These are phyloP conservation scores for Hirtodrosophila confusa DNA, from an alignment of 2,888 invertebrate species.

Conservation along the genomic window DNA sequence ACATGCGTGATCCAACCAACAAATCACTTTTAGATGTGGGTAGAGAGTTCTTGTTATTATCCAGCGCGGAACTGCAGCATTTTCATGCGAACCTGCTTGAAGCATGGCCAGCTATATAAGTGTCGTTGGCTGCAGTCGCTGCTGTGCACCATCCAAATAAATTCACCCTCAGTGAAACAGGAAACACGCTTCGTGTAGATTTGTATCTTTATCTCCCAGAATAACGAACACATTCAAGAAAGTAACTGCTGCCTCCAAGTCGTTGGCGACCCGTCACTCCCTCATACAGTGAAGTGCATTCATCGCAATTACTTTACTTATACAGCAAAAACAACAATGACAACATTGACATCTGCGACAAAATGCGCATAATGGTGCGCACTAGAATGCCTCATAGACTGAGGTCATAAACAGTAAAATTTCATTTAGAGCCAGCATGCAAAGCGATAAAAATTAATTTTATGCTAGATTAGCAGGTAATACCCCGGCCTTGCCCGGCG, in stretches of 20 bases:
- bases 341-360: conserved; percentile 26
- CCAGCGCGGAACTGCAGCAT: conserved; percentile 40
- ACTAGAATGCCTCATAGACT: conserved; percentile 10
- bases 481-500: too few species aligned
- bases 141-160: conserved; percentile 79
- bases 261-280: conserved; percentile 45
- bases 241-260: conserved; percentile 59
- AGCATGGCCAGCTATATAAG: conserved; percentile 52
- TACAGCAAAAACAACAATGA: conserved; percentile 41
- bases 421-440: too few species aligned
- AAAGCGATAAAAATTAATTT: too few species aligned
- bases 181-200: conserved; percentile 79
- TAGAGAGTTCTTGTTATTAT: conserved; percentile 63
- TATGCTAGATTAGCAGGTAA: too few species aligned
- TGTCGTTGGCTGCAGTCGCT: conserved; percentile 48
- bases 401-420: too few species aligned
- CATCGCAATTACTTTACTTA: conserved; percentile 78
- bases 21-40: conserved; percentile 73
- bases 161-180: conserved; percentile 80
- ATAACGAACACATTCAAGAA: conserved; percentile 63
- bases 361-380: too few species aligned
- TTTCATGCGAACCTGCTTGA: conserved; percentile 57
- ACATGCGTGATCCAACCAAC: conserved; percentile 43
- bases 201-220: conserved; percentile 75
- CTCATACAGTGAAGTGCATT: conserved; percentile 73